These are phyloP conservation scores for Pollachius pollachius DNA, from an alignment of 2,113 vertebrate species.

Conservation along the genomic window DNA sequence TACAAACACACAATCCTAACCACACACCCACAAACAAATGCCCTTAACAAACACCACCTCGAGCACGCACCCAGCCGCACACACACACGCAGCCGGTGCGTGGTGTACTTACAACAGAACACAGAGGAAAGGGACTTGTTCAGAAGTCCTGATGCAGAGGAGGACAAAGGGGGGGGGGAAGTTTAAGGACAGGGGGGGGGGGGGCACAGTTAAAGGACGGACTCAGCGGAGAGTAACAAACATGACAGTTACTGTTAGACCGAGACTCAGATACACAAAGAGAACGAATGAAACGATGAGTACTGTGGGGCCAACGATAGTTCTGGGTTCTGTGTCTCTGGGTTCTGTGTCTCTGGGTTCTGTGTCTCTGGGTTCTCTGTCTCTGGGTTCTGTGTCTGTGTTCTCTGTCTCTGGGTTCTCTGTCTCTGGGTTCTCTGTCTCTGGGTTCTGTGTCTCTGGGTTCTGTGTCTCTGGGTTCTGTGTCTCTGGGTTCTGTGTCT, in stretches of 20 bases:
- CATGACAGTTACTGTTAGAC: neutral
- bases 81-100: constrained; percentile 26
- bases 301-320: too few species aligned
- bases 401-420: too few species aligned
- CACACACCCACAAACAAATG: constrained; percentile 13
- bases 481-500: too few species aligned
- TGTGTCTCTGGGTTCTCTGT: too few species aligned
- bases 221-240: constrained; percentile 43
- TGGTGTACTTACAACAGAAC: constrained; percentile 91
- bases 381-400: too few species aligned
- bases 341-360: too few species aligned
- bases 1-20: too few species aligned
- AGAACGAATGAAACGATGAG: neutral
- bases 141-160: constrained; percentile 83
- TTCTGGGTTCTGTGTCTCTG: too few species aligned
- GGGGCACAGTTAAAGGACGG: constrained; percentile 29
- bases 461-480: too few species aligned
- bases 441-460: too few species aligned
- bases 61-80: constrained; percentile 4
- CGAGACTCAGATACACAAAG: neutral
- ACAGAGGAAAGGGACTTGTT: constrained; percentile 97
- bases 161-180: constrained; percentile 36
- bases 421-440: too few species aligned
- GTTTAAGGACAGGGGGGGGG: constrained; percentile 21
- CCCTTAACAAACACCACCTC: neutral